Base-by-base conservation (phyloP, 2,797 vertebrate species). In the Alfaro cultratus region DNA sequence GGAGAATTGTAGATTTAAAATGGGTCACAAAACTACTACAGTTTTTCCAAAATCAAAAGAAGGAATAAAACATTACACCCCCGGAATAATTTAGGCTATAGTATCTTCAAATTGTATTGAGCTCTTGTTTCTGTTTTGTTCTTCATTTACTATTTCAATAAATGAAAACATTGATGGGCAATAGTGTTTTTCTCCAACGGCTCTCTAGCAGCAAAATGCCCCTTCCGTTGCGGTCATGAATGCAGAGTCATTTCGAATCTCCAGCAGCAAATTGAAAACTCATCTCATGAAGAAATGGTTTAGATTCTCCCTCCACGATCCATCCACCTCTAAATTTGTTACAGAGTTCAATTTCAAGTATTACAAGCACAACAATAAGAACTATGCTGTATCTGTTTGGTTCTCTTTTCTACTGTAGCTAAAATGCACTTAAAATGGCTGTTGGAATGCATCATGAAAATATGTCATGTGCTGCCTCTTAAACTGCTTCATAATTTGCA, bases 241-340 rank as follows among this genome's bases (percentile, higher is more conserved):
- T 76, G 75, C 73, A 60, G 53, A 83, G 73, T 81, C 78, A 64
- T 46, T 85, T 53, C 34, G 57, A 72, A 86, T 80, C 64, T 78
- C 67, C 53, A 80, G 49, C 71, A 53, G 71, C 55, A 75, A 82
- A 86, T 76, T 81, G 75, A 86, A 90, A 87, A 84, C 83, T 77
- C 60, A 72, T 83, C 73, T 77, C 43, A 73, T 74, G 39, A 29
- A 74, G 71, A 75, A 79, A 77, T 72, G 57, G 70, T 82, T 84
- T 74, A 75, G 74, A 85, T 81, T 75, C 79, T 62, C 34, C 45
- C 72, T 49, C 51, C 26, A 39, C 45, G 21, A 70, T 67, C 18
- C 36, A 36, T 29, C 39, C 45, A 77, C 74, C 60, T 34, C 31
- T 72, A 76, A 10, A 43, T 78, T 23, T 43, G 49, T 23, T 49